Evolutionary conservation across 2,888 invertebrate species (phyloP).

Genomic region (Hyalella azteca): DNA sequence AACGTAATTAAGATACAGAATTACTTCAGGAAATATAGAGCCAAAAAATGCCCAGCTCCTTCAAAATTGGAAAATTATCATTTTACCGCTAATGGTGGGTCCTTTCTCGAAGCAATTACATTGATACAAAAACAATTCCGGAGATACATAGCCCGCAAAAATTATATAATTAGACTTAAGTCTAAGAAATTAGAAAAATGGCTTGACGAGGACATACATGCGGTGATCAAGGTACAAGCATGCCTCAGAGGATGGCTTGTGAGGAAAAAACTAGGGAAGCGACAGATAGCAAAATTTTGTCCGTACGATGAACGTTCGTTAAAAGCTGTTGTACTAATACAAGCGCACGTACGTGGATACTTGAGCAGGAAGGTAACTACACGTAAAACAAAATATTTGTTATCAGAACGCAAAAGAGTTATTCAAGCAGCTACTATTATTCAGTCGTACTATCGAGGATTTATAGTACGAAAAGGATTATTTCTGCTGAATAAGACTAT

Average conservation of each 20-base stretch:
- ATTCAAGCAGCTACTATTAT: background rate
- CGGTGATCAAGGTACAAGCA: background rate
- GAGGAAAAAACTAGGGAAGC: background rate
- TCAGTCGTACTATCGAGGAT: constrained; percentile 1
- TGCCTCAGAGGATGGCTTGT: background rate
- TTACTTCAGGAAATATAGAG: background rate
- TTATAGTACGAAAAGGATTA: background rate
- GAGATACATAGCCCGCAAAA: too few relatives aligned
- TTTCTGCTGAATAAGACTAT: too few relatives aligned
- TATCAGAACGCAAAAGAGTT: too few relatives aligned
- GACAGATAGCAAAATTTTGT: background rate
- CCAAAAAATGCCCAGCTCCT: background rate
- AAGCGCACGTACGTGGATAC: background rate
- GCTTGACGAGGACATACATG: background rate
- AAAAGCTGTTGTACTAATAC: background rate
- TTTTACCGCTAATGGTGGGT: too few relatives aligned
- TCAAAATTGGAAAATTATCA: too few relatives aligned
- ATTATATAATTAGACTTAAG: too few relatives aligned
- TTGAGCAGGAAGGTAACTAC: background rate
- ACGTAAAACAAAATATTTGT: background rate
- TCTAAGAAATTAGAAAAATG: too few relatives aligned
- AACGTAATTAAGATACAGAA: constrained; percentile 5
- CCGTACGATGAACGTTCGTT: background rate
- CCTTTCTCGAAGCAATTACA: too few relatives aligned
- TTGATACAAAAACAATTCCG: too few relatives aligned